These are phyloP conservation scores for Clarias batrachus DNA, from an alignment of 2,113 vertebrate species.

Conservation along the genomic window DNA sequence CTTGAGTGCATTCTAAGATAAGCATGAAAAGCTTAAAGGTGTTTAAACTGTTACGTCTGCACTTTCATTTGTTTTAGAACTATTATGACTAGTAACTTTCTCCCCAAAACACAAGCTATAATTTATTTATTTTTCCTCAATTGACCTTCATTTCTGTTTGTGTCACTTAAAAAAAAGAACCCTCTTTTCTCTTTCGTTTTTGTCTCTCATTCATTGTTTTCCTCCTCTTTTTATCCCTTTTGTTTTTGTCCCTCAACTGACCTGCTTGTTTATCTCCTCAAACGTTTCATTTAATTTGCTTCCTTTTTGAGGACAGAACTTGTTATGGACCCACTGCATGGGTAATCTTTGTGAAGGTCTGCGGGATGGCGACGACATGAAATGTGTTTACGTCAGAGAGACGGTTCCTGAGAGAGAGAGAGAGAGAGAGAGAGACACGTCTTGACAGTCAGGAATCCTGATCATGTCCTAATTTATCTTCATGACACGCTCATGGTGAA, in stretches of 20 bases:
- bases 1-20: too few relatives aligned
- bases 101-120: too few relatives aligned
- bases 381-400: neutral
- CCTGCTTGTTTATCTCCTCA: neutral
- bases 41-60: too few relatives aligned
- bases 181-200: neutral
- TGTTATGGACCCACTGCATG: neutral
- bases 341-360: neutral
- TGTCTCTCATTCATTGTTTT: neutral
- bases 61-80: too few relatives aligned
- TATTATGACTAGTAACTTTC: too few relatives aligned
- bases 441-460: constrained; percentile 2
- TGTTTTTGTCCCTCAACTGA: neutral
- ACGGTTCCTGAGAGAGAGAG: neutral
- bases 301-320: neutral
- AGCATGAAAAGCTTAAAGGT: too few relatives aligned
- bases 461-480: constrained; percentile 13
- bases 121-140: too few relatives aligned
- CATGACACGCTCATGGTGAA: constrained; percentile 42
- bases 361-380: neutral
- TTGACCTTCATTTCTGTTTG: neutral
- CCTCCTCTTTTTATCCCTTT: neutral
- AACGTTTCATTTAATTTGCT: neutral
- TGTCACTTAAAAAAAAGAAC: neutral
- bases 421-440: neutral